Evolutionary conservation across 2,113 vertebrate species (phyloP), one percentile per base, ranked within the genome.

Genomic region (Neoarius graeffei): DNA sequence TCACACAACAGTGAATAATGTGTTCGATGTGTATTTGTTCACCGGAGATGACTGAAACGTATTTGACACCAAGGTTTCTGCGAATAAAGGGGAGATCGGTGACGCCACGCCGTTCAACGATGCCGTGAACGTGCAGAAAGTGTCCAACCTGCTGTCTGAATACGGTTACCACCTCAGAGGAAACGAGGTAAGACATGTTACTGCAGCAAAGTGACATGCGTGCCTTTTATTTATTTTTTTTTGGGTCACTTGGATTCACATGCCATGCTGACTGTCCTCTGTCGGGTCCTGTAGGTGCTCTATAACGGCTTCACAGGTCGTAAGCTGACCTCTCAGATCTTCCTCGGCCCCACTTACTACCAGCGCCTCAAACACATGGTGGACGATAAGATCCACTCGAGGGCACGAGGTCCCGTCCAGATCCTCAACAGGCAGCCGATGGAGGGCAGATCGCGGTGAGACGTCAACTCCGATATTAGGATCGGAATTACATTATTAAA

Each of bases 281-380:
- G 54, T 84, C 17, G 54, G 27, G n/a, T 85, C 56, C 30, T 91
- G 86, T 87, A 98, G 98, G 98, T 99, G 80, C 94, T 99, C 23
- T 99, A 99, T 91, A 99, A 99, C 76, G 98, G 98, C 1, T 99
- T 99, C 90, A 99, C 98, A 3, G 98, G 98, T 25, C 96, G 98
- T 82, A 99, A 99, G 93, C 96, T 99, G 90, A 99, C 98, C 13
- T 99, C 98, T 1, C 98, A 99, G 93, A 99, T 99, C 92, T 99
- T 99, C 93, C 96, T 99, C 59, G 98, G 98, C 0, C 98, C 98
- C 5, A 99, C 98, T 0, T 99, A 99, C 30, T 99, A 99, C 85
- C 98, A 99, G 92, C 96, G 98, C 20, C 92, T 99, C 88, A 99
- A 99, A 91, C 98, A 99, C 89, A 99, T 99, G 98, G 98, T 99